phyloP scores from a whole-genome alignment of 2,113 vertebrate species.

The Rhegmatorhina hoffmannsi region DNA sequence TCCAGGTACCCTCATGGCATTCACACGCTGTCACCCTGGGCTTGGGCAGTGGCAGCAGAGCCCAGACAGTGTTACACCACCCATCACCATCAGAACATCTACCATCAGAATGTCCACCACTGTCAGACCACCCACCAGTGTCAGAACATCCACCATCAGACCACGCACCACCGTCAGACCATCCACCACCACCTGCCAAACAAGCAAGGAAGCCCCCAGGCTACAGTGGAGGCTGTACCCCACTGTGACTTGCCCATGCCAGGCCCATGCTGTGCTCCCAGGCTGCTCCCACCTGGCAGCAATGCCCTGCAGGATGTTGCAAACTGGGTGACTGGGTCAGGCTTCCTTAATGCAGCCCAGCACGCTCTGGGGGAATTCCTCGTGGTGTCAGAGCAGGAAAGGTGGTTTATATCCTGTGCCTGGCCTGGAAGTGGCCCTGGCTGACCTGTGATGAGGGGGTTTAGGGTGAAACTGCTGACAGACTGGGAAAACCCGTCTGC shows the following conservation, averaged over 20 bases:
- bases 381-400: slow-evolving; percentile 67
- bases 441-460: not conserved
- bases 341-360: slow-evolving; percentile 37
- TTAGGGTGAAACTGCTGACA: not conserved
- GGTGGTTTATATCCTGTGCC: slow-evolving; percentile 64
- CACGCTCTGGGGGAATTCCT: slow-evolving; percentile 43
- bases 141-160: not conserved
- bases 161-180: not conserved
- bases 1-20: fast-evolving
- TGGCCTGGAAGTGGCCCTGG: not conserved
- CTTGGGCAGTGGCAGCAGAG: not conserved
- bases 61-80: fast-evolving
- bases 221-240: fast-evolving
- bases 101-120: not conserved
- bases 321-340: fast-evolving
- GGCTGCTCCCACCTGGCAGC: not conserved
- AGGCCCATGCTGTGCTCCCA: fast-evolving
- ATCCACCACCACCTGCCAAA: fast-evolving
- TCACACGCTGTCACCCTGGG: fast-evolving
- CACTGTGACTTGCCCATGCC: fast-evolving
- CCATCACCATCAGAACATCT: not conserved
- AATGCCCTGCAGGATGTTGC: not conserved
- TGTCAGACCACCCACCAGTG: not conserved
- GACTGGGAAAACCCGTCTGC: not conserved
- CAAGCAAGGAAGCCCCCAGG: fast-evolving